Evolutionary conservation across 2,888 invertebrate genomes (phyloP), one percentile per base, ranked within the genome.

Genomic region (Chaetogeoica ovagalla): DNA sequence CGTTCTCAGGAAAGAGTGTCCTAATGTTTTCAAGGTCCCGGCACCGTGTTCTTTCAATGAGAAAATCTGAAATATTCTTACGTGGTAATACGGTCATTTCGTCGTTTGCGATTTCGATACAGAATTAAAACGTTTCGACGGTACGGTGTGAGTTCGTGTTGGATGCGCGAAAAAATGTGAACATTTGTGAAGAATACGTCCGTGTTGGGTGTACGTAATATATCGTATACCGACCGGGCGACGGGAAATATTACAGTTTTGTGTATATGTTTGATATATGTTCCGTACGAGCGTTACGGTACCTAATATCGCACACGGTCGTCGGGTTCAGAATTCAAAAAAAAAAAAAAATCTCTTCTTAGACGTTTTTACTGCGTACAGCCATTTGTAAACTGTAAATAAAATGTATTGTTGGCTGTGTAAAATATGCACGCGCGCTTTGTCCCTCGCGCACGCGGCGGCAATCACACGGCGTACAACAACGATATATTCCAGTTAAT

Each of bases 301-400:
- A 39, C 19, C 23, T 60, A 43, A 60, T 71, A 17, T 73, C 15
- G 48, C n/a, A 30, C 30, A 37, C 15, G 15, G 21, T 52, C 37
- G 74, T 17, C 55, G 17, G 39, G 55, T 55, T 37, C 37, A 52
- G 63, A 57, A 74, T 74, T 74, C 57, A 65, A 63, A 30, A 30
- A 30, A 65, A 63, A 30, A 30, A 30, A 30, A 30, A 74, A 74
- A 65, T 63, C 21, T 74, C 55, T 63, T 52, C 21, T 39, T 6
- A 65, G 63, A 74, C 55, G 9, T 63, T 73, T 63, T 73, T 73
- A 55, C 63, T 52, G 37, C 63, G 21, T 11, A 30, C 30, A 17
- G 30, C n/a, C 21, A 73, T 73, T 73, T 73, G 73, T 73, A 73
- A 73, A 55, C n/a, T 63, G 52, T 63, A 73, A n/a, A 63, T 63